A percentile compares a stretch with the other conserved stretches of the same genome.
Evolutionary conservation across 2,888 invertebrate genomes (phyloP).

Genomic region (Ochropacha duplaris): DNA sequence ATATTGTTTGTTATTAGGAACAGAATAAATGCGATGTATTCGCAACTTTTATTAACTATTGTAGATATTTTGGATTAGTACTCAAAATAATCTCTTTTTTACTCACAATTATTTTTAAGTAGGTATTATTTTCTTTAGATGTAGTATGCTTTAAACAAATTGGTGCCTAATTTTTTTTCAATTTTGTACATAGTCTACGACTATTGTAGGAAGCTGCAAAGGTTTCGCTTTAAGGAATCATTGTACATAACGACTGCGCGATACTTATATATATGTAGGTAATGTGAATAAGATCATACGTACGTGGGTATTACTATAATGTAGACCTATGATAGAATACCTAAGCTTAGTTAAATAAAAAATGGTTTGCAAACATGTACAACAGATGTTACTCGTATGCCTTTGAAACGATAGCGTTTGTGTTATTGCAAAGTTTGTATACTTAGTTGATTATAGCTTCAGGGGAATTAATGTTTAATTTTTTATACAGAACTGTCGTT

Average conservation of each 20-base stretch:
- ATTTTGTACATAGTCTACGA: constrained; percentile 15
- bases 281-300: constrained; percentile 10
- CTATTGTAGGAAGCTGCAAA: constrained; percentile 15
- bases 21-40: constrained; percentile 26
- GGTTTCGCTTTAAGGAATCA: constrained; percentile 30
- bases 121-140: constrained; percentile 42
- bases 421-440: too few relatives aligned
- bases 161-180: constrained; percentile 64
- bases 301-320: not conserved
- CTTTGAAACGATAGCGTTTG: too few relatives aligned
- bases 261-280: constrained; percentile 27
- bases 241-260: constrained; percentile 42
- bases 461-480: too few relatives aligned
- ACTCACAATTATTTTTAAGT: constrained; percentile 32
- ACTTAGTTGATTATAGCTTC: too few relatives aligned
- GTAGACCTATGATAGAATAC: not conserved
- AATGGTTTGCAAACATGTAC: not conserved
- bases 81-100: constrained; percentile 28
- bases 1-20: constrained; percentile 30
- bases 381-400: not conserved
- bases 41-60: constrained; percentile 26
- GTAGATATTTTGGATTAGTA: constrained; percentile 25
- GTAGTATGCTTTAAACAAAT: constrained; percentile 63
- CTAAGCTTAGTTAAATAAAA: not conserved
- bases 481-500: too few relatives aligned